phyloP scores from a whole-genome alignment of 2,888 invertebrate species.

The Alentia gelatinosa region DNA sequence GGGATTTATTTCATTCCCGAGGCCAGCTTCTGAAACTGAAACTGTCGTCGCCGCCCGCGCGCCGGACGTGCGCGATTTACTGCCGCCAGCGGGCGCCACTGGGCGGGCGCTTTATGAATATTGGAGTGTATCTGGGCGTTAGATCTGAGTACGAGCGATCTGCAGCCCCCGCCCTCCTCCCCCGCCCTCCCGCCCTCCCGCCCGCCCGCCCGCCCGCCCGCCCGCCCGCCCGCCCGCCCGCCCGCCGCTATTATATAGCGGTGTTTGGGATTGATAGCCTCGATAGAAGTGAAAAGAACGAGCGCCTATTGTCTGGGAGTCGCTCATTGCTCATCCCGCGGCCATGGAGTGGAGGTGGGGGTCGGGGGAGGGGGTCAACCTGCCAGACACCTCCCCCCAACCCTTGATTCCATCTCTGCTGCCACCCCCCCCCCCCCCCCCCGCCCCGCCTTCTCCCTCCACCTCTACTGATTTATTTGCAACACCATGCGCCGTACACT shows the following conservation, averaged over 20 bases:
- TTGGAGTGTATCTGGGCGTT: neutral
- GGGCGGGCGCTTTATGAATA: neutral
- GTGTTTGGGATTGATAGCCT: neutral
- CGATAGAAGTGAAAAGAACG: slow-evolving; percentile 23
- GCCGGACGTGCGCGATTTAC: neutral
- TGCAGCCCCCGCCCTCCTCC: no score
- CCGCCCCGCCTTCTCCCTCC: neutral
- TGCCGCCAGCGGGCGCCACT: neutral
- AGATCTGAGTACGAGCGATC: neutral
- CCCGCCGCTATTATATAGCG: neutral
- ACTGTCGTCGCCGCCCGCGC: neutral
- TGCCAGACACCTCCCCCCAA: no score
- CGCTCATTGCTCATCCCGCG: neutral
- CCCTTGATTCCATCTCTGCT: no score
- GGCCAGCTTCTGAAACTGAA: neutral
- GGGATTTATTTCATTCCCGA: neutral
- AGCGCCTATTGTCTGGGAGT: neutral
- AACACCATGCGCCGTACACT: no score
- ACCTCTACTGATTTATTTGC: no score
- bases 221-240: neutral
- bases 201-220: neutral
- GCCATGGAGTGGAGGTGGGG: neutral
- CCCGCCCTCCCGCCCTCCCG: neutral
- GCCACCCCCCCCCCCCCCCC: neutral
- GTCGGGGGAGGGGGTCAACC: no score